Conservation (phyloP, 2,113 vertebrate species). For the Mus pahari region DNA sequence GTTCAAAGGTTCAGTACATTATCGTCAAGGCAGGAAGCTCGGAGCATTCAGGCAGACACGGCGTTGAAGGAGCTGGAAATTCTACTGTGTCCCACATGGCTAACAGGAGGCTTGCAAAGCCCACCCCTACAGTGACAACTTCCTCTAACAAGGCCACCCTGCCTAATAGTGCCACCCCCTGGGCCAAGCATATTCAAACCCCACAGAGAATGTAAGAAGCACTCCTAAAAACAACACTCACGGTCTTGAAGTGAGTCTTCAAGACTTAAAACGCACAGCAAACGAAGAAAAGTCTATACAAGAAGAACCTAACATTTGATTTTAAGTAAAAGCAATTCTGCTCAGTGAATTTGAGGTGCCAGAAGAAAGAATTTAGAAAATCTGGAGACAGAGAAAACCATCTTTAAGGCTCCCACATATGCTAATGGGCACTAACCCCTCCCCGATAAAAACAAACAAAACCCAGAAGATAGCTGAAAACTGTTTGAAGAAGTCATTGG, state of each 20-base stretch:
- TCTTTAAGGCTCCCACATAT: neutral
- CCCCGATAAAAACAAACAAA: too few relatives aligned
- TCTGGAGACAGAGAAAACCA: neutral
- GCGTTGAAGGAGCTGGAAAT: too few relatives aligned
- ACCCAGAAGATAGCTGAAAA: neutral
- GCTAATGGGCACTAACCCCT: neutral
- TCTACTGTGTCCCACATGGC: too few relatives aligned
- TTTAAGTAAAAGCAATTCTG: neutral
- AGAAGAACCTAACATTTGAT: conserved; percentile 23
- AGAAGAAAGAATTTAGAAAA: neutral
- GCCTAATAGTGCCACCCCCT: too few relatives aligned
- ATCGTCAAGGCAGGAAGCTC: too few relatives aligned
- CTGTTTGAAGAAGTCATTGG: neutral
- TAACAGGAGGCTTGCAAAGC: too few relatives aligned
- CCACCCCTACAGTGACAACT: too few relatives aligned
- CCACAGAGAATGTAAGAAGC: neutral
- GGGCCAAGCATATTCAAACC: too few relatives aligned
- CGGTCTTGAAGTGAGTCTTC: neutral
- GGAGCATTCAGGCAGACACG: too few relatives aligned
- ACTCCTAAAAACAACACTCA: neutral
- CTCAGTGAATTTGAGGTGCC: neutral
- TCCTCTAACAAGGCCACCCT: too few relatives aligned
- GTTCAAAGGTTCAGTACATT: too few relatives aligned
- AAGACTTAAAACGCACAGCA: neutral
- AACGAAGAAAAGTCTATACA: neutral